Evolutionary conservation across 2,113 vertebrate genomes (phyloP).

Genomic region (Elgaria multicarinata): DNA sequence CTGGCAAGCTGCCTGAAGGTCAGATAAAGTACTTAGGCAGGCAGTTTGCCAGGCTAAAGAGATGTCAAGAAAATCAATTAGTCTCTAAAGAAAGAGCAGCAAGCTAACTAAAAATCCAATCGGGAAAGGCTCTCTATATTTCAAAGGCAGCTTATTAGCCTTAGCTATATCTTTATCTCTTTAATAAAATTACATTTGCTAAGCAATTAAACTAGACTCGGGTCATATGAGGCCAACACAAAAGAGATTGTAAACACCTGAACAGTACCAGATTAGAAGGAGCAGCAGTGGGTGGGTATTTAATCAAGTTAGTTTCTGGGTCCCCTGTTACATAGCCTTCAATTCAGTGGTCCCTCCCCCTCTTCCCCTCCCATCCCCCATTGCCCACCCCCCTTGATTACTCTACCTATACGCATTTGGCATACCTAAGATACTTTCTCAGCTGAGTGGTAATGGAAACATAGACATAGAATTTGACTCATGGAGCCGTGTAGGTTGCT

Average conservation of each 20-base stretch:
- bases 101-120: conserved; percentile 81
- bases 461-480: conserved; percentile 58
- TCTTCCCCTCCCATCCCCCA: conserved; percentile 45
- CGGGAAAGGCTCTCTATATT: conserved; percentile 79
- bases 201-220: conserved; percentile 76
- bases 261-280: conserved; percentile 43
- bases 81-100: conserved; percentile 83
- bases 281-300: conserved; percentile 42
- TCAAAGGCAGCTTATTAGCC: conserved; percentile 77
- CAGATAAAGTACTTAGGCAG: conserved; percentile 89
- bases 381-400: conserved; percentile 77
- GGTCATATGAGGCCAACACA: conserved; percentile 69
- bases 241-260: conserved; percentile 65
- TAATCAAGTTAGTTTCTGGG: conserved; percentile 53
- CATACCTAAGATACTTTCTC: conserved; percentile 63
- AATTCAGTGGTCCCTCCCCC: conserved; percentile 68
- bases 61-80: conserved; percentile 91
- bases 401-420: conserved; percentile 58
- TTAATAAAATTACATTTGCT: conserved; percentile 81
- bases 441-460: conserved; percentile 64
- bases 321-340: conserved; percentile 47
- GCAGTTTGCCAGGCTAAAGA: conserved; percentile 87
- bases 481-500: conserved; percentile 71
- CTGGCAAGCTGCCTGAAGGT: conserved; percentile 84
- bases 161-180: conserved; percentile 77